Evolutionary conservation across 1,140 invertebrate genomes (phyloP), one percentile per base, ranked within the genome.

Genomic region (Brachionus koreanus): DNA sequence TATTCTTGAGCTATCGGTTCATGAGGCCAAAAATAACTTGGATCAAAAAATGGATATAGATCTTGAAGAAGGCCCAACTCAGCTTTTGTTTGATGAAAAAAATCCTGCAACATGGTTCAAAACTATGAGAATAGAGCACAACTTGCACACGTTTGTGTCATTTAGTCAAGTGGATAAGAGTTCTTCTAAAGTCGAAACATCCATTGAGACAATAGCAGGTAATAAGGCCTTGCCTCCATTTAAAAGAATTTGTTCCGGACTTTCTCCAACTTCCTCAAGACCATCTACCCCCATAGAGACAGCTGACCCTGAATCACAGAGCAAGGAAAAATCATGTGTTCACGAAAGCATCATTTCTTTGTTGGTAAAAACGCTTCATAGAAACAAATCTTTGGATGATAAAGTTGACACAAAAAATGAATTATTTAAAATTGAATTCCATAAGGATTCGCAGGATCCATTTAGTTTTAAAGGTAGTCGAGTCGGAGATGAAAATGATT

Each of bases 341-440:
- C 69, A 95, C 84, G 95, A 98, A 87, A 96, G 94, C 83, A 94
- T 98, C 74, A 92, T 98, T 83, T 95, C 95, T 0, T 89, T 98
- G 16, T 42, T 81, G 9, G 74, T 65, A 9, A 43, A 63, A 63
- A 63, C 63, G 9, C 46, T 81, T 35, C 49, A 67, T 43, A 69
- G n/a, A 46, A 96, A 91, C 85, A 90, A 90, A 84, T 89, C 90
- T 0, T 67, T 88, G 84, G 84, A 82, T 83, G 82, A 61, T 63
- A 77, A 19, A 23, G 83, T 33, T 13, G 83, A 72, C 61, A 84
- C 86, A 85, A 85, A 83, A 83, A 88, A 85, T 46, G 84, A 19
- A 82, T 82, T 7, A 77, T 83, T 42, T 76, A 86, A 16, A 39
- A 35, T 57, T 12, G 43, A 63, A 39, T 37, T 25, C 37, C 19